These are phyloP conservation scores for Drosophila mimetica DNA, from an alignment of 2,888 invertebrate species.

Conservation along the genomic window DNA sequence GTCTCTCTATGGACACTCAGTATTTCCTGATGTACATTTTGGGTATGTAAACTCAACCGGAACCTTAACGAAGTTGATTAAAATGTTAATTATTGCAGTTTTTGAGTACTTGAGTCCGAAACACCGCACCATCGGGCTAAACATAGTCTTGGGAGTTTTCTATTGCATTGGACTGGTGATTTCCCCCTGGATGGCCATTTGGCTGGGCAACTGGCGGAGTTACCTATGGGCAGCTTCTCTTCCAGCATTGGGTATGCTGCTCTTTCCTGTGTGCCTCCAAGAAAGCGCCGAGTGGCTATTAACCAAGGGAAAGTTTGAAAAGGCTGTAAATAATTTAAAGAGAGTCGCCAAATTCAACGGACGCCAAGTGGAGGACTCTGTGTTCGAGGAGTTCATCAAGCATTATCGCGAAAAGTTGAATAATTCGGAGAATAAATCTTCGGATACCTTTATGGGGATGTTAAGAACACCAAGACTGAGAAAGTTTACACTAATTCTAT, in stretches of 20 bases:
- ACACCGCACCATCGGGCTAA: conserved; percentile 86
- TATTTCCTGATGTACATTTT: conserved; percentile 87
- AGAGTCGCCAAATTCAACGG: conserved; percentile 86
- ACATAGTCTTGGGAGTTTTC: conserved; percentile 86
- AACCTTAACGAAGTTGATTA: no score
- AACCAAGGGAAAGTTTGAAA: conserved; percentile 85
- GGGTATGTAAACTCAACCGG: conserved; percentile 84
- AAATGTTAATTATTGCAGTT: no score
- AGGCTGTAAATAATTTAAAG: conserved; percentile 85
- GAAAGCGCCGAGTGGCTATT: conserved; percentile 87
- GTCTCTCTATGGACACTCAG: conserved; percentile 86
- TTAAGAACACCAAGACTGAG: conserved; percentile 86
- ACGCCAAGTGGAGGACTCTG: conserved; percentile 82
- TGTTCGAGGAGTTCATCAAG: conserved; percentile 84
- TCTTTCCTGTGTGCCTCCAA: conserved; percentile 86
- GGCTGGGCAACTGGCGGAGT: conserved; percentile 85
- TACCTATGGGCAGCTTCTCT: conserved; percentile 85
- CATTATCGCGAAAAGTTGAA: conserved; percentile 68
- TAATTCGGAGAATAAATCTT: conserved; percentile 44
- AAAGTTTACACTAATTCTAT: conserved; percentile 85
- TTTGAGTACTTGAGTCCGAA: conserved; percentile 87
- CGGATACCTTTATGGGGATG: conserved; percentile 85
- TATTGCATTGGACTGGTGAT: conserved; percentile 85
- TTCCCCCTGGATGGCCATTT: conserved; percentile 85
- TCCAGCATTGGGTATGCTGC: conserved; percentile 84